Percentiles rank a stretch among this genome's conserved stretches.
These are phyloP conservation scores for Orycteropus afer DNA, from an alignment of 2,113 vertebrate genomes.

Conservation along the genomic window DNA sequence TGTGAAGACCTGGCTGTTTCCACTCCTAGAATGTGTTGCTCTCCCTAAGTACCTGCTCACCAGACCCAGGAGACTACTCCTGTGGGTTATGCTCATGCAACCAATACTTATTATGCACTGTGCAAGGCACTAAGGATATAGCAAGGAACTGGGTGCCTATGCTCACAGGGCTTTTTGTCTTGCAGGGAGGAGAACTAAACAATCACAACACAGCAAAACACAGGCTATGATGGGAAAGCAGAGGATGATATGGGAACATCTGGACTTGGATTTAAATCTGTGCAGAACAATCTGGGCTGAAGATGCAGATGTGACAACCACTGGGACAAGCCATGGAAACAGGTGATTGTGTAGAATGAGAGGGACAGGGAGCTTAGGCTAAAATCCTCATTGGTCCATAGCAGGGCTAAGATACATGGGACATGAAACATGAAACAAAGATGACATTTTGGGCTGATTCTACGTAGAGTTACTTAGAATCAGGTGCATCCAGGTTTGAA, in stretches of 20 bases:
- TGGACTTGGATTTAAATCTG: rapidly evolving
- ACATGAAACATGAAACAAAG: not conserved
- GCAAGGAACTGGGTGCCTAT: not conserved
- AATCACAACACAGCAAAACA: not conserved
- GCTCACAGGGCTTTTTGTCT: not conserved
- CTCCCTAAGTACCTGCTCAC: not conserved
- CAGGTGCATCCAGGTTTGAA: not conserved
- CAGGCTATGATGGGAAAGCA: too few relatives aligned
- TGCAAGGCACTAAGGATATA: rapidly evolving
- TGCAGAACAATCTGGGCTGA: not conserved
- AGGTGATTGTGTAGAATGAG: not conserved
- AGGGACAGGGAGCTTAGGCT: rapidly evolving
- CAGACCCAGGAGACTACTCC: not conserved
- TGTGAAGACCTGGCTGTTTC: not conserved
- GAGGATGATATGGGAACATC: not conserved
- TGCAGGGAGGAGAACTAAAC: not conserved
- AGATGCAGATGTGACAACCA: too few relatives aligned
- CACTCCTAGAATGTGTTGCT: not conserved
- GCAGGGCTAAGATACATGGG: not conserved
- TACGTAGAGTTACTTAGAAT: rapidly evolving
- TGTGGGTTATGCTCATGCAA: not conserved
- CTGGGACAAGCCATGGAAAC: not conserved
- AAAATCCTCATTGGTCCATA: rapidly evolving
- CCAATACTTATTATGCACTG: rapidly evolving
- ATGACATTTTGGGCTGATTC: rapidly evolving